Evolutionary conservation across 1,140 invertebrate species (phyloP).

Genomic region (Planococcus citri): DNA sequence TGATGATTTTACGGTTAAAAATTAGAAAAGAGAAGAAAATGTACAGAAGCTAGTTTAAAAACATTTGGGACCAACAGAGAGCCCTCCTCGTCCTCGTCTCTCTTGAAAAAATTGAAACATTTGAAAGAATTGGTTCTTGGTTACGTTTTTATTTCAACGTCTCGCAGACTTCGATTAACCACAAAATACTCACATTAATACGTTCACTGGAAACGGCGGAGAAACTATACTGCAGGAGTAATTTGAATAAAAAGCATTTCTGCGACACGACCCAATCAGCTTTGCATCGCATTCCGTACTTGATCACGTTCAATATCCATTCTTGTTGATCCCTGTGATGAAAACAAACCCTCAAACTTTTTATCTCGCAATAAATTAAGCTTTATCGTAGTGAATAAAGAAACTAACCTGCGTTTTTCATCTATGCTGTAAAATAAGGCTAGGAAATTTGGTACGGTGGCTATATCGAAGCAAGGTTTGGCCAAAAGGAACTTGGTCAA

Average conservation of each 20-base stretch:
- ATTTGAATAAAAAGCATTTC: slow-evolving; percentile 45
- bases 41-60: too few relatives aligned
- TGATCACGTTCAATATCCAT: slow-evolving; percentile 55
- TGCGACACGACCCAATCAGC: slow-evolving; percentile 43
- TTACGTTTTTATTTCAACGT: too few relatives aligned
- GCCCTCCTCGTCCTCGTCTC: too few relatives aligned
- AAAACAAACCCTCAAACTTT: slow-evolving; percentile 28
- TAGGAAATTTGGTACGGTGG: slow-evolving; percentile 38
- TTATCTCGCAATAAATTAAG: too few relatives aligned
- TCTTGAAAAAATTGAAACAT: too few relatives aligned
- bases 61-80: too few relatives aligned
- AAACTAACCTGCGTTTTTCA: slow-evolving; percentile 38
- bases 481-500: slow-evolving; percentile 56
- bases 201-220: slow-evolving; percentile 35
- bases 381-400: neutral
- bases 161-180: too few relatives aligned
- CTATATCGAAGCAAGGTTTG: slow-evolving; percentile 51
- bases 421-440: slow-evolving; percentile 39
- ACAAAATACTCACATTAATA: slow-evolving; percentile 36
- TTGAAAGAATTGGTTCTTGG: too few relatives aligned
- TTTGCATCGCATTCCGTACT: slow-evolving; percentile 47
- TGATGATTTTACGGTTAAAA: too few relatives aligned
- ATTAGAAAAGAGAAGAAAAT: too few relatives aligned
- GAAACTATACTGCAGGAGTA: slow-evolving; percentile 41
- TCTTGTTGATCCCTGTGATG: slow-evolving; percentile 35